phyloP scores from a whole-genome alignment of 2,797 vertebrate species.

The Denticeps clupeoides region DNA sequence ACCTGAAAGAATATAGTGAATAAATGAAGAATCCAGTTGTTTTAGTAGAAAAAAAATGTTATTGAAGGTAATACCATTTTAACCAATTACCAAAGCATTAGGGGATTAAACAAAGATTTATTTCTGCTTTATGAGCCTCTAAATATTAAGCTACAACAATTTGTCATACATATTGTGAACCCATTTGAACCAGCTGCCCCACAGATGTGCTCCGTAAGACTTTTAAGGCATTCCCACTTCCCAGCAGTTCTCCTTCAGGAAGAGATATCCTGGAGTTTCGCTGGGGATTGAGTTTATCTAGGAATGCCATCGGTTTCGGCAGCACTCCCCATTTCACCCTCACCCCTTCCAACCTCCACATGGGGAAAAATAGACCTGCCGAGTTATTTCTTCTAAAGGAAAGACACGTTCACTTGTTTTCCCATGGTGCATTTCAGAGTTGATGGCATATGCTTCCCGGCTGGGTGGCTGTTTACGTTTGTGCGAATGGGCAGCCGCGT shows the following conservation, averaged over 20 bases:
- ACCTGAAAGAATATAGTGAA: too few species aligned
- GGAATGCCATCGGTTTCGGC: slow-evolving; percentile 34
- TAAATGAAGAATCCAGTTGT: too few species aligned
- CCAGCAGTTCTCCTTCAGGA: slow-evolving; percentile 33
- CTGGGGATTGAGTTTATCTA: slow-evolving; percentile 38
- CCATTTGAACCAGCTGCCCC: slow-evolving; percentile 50
- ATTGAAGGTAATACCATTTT: too few species aligned
- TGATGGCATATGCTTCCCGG: slow-evolving; percentile 53
- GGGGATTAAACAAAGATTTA: slow-evolving; percentile 7
- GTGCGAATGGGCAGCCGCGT: slow-evolving; percentile 55
- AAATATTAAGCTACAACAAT: slow-evolving; percentile 35
- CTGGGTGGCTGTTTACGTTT: slow-evolving; percentile 53
- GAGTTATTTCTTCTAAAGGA: not conserved
- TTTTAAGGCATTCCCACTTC: slow-evolving; percentile 42
- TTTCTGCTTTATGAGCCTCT: slow-evolving; percentile 53
- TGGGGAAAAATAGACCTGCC: not conserved
- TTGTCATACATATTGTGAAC: slow-evolving; percentile 47
- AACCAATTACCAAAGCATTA: too few species aligned
- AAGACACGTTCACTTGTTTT: slow-evolving; percentile 5
- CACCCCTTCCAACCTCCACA: not conserved
- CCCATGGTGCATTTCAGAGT: slow-evolving; percentile 31
- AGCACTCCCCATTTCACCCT: slow-evolving; percentile 7
- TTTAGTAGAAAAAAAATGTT: too few species aligned
- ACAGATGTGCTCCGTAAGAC: slow-evolving; percentile 44
- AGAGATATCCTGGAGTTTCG: slow-evolving; percentile 38